Base-by-base conservation (phyloP, 2,888 invertebrate genomes). In the Leucophora obtusa region DNA sequence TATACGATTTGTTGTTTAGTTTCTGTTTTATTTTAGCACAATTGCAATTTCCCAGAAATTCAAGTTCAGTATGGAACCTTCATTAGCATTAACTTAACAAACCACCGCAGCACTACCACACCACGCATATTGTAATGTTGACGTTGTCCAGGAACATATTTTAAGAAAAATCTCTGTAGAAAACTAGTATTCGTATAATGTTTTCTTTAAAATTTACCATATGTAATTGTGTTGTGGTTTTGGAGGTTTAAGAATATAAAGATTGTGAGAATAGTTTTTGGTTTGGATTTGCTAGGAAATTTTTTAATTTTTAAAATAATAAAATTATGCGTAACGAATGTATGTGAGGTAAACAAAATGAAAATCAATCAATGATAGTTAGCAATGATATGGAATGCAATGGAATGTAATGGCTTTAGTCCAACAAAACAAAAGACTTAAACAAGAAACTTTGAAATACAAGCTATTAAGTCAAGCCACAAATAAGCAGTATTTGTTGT, bases 311-410 rank as follows among this genome's bases (percentile, higher is more conserved):
- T 24, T 43, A 58, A 56, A 63, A 50, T 75, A 50, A 75, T 15
- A 68, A 80, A 75, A 75, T 75, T 80, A 80, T 80, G 79, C 79
- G 71, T 75, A 80, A 80, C 76, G 76, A 76, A 75, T 66, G 50
- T 53, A 50, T 38, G 65, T 24, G 51, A 38, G 65, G 2, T 11
- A 53, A 53, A 15, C 28, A 7, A 51, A 60, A 53, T 53, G 28
- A 33, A 50, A 65, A 51, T 47, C 51, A 65, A 65, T 60, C 43
- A 60, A 60, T 47, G n/a, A n/a, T 47, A 28, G 28, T 28, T 21
- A 3, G 21, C 4, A 3, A 21, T 21, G 21, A 21, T 21, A 21
- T 3, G 21, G 43, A n/a, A n/a, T n/a, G n/a, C n/a, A n/a, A n/a
- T 1, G 5, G 1, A 5, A n/a, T 14, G 43, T 14, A n/a, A 47